These are phyloP conservation scores for Neodon shergylaensis DNA, from an alignment of 2,113 vertebrate species.

Conservation along the genomic window DNA sequence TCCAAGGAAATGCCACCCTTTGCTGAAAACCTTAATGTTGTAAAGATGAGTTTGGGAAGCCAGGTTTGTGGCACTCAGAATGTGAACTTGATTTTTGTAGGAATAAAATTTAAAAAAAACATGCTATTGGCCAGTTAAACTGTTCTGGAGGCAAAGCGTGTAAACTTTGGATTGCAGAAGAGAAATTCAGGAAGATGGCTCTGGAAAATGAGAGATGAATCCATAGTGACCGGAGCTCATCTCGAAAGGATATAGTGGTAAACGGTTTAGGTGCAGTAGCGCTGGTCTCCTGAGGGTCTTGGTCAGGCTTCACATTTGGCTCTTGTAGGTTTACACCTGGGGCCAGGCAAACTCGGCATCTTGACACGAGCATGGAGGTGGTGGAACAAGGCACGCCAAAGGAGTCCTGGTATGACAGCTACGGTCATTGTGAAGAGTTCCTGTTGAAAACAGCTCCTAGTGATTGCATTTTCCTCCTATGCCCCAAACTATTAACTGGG, in stretches of 20 bases:
- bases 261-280: too few species aligned
- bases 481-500: too few species aligned
- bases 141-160: background rate
- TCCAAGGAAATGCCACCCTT: background rate
- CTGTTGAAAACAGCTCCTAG: too few species aligned
- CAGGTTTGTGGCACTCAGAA: background rate
- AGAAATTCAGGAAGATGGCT: background rate
- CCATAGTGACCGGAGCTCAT: too few species aligned
- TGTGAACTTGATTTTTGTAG: background rate
- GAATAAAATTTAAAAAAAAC: background rate
- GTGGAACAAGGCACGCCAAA: background rate
- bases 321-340: constrained; percentile 43
- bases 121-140: background rate
- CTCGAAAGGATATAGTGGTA: background rate
- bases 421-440: too few species aligned
- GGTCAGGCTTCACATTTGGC: constrained; percentile 39
- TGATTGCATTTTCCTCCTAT: too few species aligned
- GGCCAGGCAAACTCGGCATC: constrained; percentile 47
- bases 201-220: background rate
- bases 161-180: background rate
- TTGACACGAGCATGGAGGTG: background rate
- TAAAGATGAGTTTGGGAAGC: background rate
- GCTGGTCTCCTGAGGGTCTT: constrained; percentile 45
- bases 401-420: too few species aligned
- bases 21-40: background rate